These are phyloP conservation scores for Sapayoa aenigma DNA, from an alignment of 2,113 vertebrate species.

Conservation along the genomic window DNA sequence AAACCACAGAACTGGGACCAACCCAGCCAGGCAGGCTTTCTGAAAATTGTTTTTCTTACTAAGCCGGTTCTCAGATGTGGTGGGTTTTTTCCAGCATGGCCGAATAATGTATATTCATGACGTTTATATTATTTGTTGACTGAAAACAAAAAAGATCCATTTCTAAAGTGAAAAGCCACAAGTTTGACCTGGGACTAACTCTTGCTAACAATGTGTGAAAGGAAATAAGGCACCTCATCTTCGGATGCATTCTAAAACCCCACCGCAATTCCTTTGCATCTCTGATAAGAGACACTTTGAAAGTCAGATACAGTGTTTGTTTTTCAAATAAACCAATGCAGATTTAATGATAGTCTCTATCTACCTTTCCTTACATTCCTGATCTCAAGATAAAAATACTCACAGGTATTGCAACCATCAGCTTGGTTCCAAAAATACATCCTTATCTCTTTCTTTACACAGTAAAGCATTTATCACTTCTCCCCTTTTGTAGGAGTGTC, in stretches of 20 bases:
- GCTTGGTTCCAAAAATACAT: not conserved
- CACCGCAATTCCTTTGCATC: not conserved
- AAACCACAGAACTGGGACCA: not conserved
- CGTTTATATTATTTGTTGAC: not conserved
- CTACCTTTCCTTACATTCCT: not conserved
- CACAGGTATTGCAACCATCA: not conserved
- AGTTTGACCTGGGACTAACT: not conserved
- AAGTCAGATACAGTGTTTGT: not conserved
- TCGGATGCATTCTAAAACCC: not conserved
- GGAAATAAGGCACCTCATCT: not conserved
- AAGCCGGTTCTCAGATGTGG: rapidly evolving
- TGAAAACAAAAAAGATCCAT: not conserved
- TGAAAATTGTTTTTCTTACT: not conserved
- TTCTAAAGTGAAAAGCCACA: not conserved
- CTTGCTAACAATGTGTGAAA: not conserved
- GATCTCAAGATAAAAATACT: not conserved
- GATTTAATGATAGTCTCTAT: constrained; percentile 2
- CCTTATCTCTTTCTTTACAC: not conserved
- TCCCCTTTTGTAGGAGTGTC: not conserved
- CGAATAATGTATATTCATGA: not conserved
- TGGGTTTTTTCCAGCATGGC: not conserved
- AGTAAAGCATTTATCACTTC: constrained; percentile 5
- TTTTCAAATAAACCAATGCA: not conserved
- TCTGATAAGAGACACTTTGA: not conserved
- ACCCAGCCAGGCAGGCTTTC: rapidly evolving